Evolutionary conservation across 2,888 invertebrate genomes (phyloP), one percentile per base, ranked within the genome.

Genomic region (Pachliopta kotzebuea): DNA sequence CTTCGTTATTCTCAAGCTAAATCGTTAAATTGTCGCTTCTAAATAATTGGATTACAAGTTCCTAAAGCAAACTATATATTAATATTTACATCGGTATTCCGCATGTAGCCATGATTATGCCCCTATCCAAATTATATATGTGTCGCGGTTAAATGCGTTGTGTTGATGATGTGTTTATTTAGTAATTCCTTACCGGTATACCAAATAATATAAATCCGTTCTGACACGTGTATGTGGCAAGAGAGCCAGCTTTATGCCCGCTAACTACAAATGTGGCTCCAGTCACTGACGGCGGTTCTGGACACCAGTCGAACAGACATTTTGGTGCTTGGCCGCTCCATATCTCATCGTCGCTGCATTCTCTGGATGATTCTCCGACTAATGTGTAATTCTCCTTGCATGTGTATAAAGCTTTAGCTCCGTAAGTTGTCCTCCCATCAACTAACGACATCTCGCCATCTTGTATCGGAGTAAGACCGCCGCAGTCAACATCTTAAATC

Each of bases 221-320:
- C 76, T 96, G 95, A 74, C 98, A 98, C 6, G 93, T 92, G 77
- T 97, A 98, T 0, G 94, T 94, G 0, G 97, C 96, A 0, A 95
- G 94, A 0, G 96, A 96, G 3, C 97, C 97, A 4, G 96, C 95
- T 68, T 96, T 94, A 71, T 94, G 95, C 2, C 97, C 96, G 0
- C 93, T 93, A 9, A 94, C 93, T 0, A 91, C 84, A 0, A 97
- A 95, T 0, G 94, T 86, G 1, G 96, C 97, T 0, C 97, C 97
- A 9, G 94, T 91, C 2, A 97, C 95, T 42, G 93, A 92, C 0
- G 95, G 95, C 0, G 97, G 97, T 69, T 96, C 96, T 0, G 96
- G 96, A 80, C 98, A 98, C 97, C 97, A 95, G 85, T 97, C 95
- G 78, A 96, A 96, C 57, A 97, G 86, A 81, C 97, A 98, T 74